Conservation (phyloP, 2,797 vertebrate species). For the Chaenodraco wilsoni region DNA sequence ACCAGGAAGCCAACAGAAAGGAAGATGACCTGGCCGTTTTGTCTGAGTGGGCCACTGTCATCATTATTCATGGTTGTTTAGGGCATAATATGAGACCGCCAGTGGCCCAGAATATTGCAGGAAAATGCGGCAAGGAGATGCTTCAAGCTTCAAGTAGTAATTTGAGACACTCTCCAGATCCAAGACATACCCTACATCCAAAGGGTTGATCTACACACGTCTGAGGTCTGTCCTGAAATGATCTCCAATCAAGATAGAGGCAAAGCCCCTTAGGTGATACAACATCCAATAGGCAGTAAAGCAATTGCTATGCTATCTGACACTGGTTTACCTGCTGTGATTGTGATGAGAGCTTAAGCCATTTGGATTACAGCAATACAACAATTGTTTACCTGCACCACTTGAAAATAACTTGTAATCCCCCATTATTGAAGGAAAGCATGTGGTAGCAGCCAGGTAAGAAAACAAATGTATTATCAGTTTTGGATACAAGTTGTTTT, state of each 20-base stretch:
- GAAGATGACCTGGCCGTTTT: constrained; percentile 68
- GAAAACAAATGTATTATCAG: background rate
- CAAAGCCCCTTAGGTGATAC: constrained; percentile 13
- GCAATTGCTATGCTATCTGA: constrained; percentile 25
- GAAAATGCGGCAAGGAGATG: constrained; percentile 11
- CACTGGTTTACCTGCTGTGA: constrained; percentile 18
- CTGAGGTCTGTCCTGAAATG: constrained; percentile 24
- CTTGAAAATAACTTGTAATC: constrained; percentile 21
- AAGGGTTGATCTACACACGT: constrained; percentile 1
- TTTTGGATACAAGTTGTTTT: constrained; percentile 8
- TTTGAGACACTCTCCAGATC: constrained; percentile 17
- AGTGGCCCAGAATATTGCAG: background rate
- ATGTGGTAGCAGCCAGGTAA: background rate
- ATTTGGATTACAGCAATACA: constrained; percentile 30
- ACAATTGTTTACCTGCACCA: constrained; percentile 4
- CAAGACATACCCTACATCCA: constrained; percentile 3
- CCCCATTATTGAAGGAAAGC: background rate
- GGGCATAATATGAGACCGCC: constrained; percentile 37
- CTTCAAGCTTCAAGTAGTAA: constrained; percentile 35
- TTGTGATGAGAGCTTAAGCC: constrained; percentile 15
- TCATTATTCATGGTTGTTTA: constrained; percentile 58
- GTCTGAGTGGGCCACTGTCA: constrained; percentile 59
- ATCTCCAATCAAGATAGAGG: constrained; percentile 14
- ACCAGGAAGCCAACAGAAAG: constrained; percentile 45
- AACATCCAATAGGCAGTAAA: constrained; percentile 15